phyloP scores from a whole-genome alignment of 2,113 vertebrate species.

The Chionomys nivalis region DNA sequence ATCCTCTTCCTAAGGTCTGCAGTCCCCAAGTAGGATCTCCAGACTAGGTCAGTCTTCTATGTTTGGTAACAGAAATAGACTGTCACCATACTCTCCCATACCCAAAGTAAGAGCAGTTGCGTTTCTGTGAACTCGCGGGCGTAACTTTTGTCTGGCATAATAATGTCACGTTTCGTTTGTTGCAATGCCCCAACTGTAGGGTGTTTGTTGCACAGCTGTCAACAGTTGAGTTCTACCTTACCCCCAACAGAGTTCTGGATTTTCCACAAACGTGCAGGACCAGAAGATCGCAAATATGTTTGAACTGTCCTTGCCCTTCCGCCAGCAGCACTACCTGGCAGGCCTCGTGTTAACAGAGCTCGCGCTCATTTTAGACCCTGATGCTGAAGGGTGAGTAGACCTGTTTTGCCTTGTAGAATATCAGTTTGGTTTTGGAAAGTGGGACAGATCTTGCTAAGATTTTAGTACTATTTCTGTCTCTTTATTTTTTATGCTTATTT shows the following conservation, averaged over 20 bases:
- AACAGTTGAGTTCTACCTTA: background rate
- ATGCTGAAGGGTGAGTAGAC: slow-evolving; percentile 94
- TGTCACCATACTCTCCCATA: background rate
- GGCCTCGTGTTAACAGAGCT: slow-evolving; percentile 96
- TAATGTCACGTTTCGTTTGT: background rate
- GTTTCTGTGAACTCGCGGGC: background rate
- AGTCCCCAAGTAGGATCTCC: background rate
- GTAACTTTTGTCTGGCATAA: background rate
- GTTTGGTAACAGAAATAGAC: background rate
- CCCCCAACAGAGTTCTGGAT: slow-evolving; percentile 94
- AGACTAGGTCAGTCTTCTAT: background rate
- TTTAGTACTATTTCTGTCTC: background rate
- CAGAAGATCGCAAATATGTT: slow-evolving; percentile 99
- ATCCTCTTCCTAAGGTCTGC: background rate
- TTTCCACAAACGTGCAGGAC: slow-evolving; percentile 97
- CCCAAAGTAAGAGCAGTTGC: background rate
- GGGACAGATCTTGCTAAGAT: background rate
- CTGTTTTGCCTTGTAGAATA: background rate
- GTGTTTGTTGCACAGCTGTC: background rate
- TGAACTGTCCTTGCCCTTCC: slow-evolving; percentile 97
- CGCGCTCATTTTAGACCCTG: slow-evolving; percentile 96
- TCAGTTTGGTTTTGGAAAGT: background rate
- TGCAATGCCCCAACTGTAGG: background rate
- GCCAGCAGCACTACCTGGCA: slow-evolving; percentile 97
- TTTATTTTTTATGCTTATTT: background rate